Conservation (phyloP, 2,888 invertebrate species). For the Sturmia bella region DNA sequence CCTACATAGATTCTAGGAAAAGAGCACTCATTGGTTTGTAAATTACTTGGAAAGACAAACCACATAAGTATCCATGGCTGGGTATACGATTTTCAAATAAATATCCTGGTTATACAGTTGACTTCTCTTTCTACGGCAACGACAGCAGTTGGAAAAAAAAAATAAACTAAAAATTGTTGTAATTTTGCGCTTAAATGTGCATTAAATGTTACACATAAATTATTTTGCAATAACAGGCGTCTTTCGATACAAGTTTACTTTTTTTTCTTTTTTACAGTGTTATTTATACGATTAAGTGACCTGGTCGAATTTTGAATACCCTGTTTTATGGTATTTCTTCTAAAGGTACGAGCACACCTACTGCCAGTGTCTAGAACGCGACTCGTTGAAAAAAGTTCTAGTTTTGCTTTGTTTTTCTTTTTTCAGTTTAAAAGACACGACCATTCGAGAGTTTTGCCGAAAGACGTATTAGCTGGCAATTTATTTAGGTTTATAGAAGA, state of each 20-base stretch:
- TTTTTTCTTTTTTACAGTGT: not conserved
- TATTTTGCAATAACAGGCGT: conserved; percentile 47
- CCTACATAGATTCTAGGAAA: conserved; percentile 12
- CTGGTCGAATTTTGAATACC: not conserved
- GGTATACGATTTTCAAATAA: conserved; percentile 44
- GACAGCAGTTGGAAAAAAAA: conserved; percentile 31
- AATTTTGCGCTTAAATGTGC: conserved; percentile 68
- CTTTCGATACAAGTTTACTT: conserved; percentile 12
- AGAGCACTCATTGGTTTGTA: conserved; percentile 32
- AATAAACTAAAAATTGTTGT: conserved; percentile 55
- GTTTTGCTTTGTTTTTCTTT: too few relatives aligned
- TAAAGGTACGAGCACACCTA: too few relatives aligned
- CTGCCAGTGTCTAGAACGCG: too few relatives aligned
- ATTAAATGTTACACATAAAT: conserved; percentile 67
- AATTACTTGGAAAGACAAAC: conserved; percentile 49
- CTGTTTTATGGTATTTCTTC: not conserved
- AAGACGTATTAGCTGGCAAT: too few relatives aligned
- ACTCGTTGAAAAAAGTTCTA: too few relatives aligned
- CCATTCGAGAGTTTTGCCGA: too few relatives aligned
- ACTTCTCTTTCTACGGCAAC: conserved; percentile 42
- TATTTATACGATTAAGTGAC: not conserved
- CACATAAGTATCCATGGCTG: conserved; percentile 26
- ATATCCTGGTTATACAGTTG: conserved; percentile 59
- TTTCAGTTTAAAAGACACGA: too few relatives aligned
- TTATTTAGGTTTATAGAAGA: too few relatives aligned